Evolutionary conservation across 2,113 vertebrate genomes (phyloP), one percentile per base, ranked within the genome.

Genomic region (Pimephales promelas): DNA sequence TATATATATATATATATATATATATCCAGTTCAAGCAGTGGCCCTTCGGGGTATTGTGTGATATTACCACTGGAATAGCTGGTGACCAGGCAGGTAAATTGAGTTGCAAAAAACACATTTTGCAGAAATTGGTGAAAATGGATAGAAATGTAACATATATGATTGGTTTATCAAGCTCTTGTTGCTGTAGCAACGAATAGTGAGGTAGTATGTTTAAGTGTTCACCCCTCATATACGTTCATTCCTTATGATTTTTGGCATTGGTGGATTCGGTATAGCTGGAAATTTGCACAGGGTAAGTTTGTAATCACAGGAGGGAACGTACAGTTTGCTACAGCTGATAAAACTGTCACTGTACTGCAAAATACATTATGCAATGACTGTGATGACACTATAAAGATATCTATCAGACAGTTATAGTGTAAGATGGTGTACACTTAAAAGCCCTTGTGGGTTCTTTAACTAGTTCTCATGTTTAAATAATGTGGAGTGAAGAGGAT

Each of bases 61-160:
- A 87, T 89, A 88, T 88, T 83, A 57, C 64, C 28, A 5, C 36
- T 31, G 14, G 26, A 77, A 79, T 87, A 66, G 86, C 80, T 87
- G 83, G 87, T 89, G 85, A 87, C 74, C 84, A 40, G 36, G 45
- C 24, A 72, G 40, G 54, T 80, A 85, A 81, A 83, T 81, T 61
- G 31, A 52, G 74, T 84, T 84, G 54, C 66, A 86, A 89, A 72
- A 40, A 49, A 57, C 54, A 74, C 72, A 26, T 81, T 85, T 77
- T 68, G 24, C 28, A 45, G 87, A 81, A 81, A 88, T 84, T 31
- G 70, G 49, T 22, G 45, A 59, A 79, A 86, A 84, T 79, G 54
- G 72, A 82, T 73, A 68, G 49, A 73, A 52, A 56, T 47, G 34
- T 78, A 57, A 87, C 56, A 59, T 83, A 24, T 56, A 24, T 56